Conservation (phyloP, 35 echinoderm and acorn worm genomes). For the Diadema setosum region DNA sequence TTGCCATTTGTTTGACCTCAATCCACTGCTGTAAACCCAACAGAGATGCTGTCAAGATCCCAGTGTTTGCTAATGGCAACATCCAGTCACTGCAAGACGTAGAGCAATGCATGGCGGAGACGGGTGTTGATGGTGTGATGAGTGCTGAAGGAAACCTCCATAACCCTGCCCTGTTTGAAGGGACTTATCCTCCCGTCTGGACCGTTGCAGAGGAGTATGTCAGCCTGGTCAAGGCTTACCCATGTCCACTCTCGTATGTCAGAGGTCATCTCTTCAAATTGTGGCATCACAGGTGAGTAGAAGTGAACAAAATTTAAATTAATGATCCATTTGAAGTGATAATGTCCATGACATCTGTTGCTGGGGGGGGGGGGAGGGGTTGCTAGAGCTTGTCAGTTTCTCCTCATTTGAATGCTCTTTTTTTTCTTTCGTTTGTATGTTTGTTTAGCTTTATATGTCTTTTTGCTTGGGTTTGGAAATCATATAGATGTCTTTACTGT, state of each 20-base stretch:
- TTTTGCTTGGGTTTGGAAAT: too few species aligned
- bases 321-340: too few species aligned
- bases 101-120: constrained; percentile 73
- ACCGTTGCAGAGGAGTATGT: constrained; percentile 73
- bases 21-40: neutral
- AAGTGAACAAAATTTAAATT: too few species aligned
- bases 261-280: constrained; percentile 91
- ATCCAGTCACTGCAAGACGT: constrained; percentile 81
- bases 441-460: too few species aligned
- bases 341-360: too few species aligned
- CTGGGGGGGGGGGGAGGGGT: too few species aligned
- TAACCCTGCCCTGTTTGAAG: constrained; percentile 93
- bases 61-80: constrained; percentile 95
- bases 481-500: too few species aligned
- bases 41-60: constrained; percentile 70
- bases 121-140: constrained; percentile 93
- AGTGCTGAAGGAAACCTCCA: constrained; percentile 94
- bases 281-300: constrained; percentile 90
- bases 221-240: constrained; percentile 71
- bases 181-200: constrained; percentile 65
- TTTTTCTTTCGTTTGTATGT: too few species aligned
- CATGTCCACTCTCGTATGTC: constrained; percentile 52
- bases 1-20: too few species aligned
- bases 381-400: too few species aligned
- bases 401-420: too few species aligned